Evolutionary conservation across 53 echinoderm and acorn worm species (phyloP).

Genomic region (Zoroaster sp.): DNA sequence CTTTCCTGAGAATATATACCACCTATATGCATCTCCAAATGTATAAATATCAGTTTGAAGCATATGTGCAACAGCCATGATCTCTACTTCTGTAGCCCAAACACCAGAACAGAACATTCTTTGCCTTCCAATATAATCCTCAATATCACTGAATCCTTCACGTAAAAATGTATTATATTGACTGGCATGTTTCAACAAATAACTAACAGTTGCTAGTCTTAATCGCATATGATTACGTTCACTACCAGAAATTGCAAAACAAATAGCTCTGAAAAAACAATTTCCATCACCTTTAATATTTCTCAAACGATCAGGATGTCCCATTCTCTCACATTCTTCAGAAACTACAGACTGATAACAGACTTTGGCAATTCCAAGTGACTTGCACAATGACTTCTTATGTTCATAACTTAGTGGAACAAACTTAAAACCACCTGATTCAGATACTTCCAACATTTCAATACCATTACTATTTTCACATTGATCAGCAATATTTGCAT

Average conservation of each 20-base stretch:
- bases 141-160: neutral
- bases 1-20: neutral
- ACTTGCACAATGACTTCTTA: too few species aligned
- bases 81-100: conserved; percentile 56
- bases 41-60: conserved; percentile 26
- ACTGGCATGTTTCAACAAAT: neutral
- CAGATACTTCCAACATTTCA: too few species aligned
- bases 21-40: neutral
- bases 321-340: neutral
- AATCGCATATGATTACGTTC: neutral
- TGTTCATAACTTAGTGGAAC: too few species aligned
- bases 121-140: neutral
- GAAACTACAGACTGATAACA: neutral
- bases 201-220: neutral
- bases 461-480: too few species aligned
- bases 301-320: neutral
- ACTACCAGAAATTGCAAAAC: conserved; percentile 19
- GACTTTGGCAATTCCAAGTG: neutral
- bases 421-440: too few species aligned
- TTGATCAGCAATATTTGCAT: too few species aligned
- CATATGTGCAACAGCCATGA: conserved; percentile 39
- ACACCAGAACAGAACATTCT: conserved; percentile 20
- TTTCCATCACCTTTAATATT: conserved; percentile 51
- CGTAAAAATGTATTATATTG: neutral
- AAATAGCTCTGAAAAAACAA: conserved; percentile 57